Percentiles rank a stretch among this genome's conserved stretches.
phyloP scores from a whole-genome alignment of 2,113 vertebrate genomes.

The Saccopteryx bilineata region DNA sequence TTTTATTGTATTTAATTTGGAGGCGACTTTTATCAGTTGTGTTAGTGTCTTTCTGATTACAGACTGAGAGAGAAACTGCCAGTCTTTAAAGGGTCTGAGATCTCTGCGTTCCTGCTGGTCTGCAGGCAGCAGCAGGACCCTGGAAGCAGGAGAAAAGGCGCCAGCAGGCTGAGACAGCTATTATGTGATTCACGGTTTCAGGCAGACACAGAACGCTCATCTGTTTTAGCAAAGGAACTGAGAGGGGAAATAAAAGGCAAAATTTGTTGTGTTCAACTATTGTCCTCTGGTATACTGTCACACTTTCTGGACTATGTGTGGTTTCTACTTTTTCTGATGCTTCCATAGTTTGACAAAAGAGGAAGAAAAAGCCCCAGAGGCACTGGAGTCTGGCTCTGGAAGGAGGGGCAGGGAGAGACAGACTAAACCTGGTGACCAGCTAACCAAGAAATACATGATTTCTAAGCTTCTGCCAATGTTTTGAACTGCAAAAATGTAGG shows the following conservation, averaged over 20 bases:
- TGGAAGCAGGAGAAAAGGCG: background rate
- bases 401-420: background rate
- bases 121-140: conserved; percentile 8
- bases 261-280: background rate
- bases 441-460: background rate
- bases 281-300: background rate
- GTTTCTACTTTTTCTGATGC: conserved; percentile 37
- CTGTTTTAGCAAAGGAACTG: conserved; percentile 34
- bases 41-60: background rate
- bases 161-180: background rate
- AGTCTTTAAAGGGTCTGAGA: background rate
- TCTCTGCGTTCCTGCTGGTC: conserved; percentile 33
- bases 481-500: background rate
- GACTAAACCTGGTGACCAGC: background rate
- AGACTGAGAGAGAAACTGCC: background rate
- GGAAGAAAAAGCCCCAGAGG: background rate
- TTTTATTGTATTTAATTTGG: conserved; percentile 38
- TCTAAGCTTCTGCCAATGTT: background rate
- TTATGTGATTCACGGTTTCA: background rate
- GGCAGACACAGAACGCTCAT: background rate
- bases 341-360: conserved; percentile 16
- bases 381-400: background rate
- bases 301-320: background rate
- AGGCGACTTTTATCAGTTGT: background rate
- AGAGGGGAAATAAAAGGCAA: conserved; percentile 23